phyloP scores from a whole-genome alignment of 1,140 invertebrate genomes.

The Cherax destructor region DNA sequence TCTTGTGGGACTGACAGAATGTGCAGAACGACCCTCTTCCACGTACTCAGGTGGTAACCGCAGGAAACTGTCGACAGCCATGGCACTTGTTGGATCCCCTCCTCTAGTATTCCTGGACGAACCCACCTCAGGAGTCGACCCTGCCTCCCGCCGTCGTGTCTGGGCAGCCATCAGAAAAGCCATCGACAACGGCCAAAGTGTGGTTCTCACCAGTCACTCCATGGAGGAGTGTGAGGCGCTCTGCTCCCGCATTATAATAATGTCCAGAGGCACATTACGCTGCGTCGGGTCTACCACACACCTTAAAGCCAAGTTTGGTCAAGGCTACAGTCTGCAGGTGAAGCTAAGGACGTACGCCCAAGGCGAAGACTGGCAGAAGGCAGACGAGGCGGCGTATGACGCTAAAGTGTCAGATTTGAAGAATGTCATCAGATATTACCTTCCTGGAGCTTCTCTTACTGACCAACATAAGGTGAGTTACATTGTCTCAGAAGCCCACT shows the following conservation, averaged over 20 bases:
- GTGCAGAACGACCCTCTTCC: constrained; percentile 74
- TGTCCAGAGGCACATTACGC: constrained; percentile 78
- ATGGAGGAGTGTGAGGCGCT: constrained; percentile 76
- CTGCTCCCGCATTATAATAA: constrained; percentile 75
- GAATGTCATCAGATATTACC: neutral
- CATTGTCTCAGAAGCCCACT: no score
- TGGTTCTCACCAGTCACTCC: constrained; percentile 73
- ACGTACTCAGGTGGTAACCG: constrained; percentile 86
- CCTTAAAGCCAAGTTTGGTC: constrained; percentile 73
- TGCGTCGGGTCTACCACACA: constrained; percentile 78
- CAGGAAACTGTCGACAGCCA: constrained; percentile 88
- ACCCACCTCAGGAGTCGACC: constrained; percentile 77
- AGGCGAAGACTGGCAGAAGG: neutral
- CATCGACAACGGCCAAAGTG: constrained; percentile 70
- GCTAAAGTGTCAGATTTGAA: constrained; percentile 36
- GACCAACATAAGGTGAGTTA: constrained; percentile 62
- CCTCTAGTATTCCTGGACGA: constrained; percentile 82
- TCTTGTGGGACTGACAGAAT: constrained; percentile 75
- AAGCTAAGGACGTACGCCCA: constrained; percentile 47
- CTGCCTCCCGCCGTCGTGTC: constrained; percentile 80
- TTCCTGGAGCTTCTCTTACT: constrained; percentile 48
- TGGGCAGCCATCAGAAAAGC: constrained; percentile 74
- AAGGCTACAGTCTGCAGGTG: constrained; percentile 68
- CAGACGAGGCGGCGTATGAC: constrained; percentile 33
- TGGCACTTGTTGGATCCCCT: constrained; percentile 86